These are phyloP conservation scores for Cremastinae sp. DNA, from an alignment of 2,888 invertebrate genomes.

Conservation along the genomic window DNA sequence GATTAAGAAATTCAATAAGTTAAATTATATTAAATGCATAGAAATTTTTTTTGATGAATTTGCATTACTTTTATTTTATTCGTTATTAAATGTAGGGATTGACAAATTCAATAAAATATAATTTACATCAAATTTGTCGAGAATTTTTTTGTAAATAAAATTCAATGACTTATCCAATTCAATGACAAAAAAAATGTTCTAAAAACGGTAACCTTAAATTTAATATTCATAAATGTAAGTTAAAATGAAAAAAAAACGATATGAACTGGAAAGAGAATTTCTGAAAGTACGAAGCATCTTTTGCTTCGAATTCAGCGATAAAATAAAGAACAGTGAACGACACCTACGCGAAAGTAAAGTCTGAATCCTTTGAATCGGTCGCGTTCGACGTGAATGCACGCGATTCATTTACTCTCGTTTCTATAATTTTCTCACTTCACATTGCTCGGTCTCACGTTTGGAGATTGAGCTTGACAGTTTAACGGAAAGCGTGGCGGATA, in stretches of 20 bases:
- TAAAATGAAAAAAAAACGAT: background rate
- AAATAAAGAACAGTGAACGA: conserved; percentile 39
- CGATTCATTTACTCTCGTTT: conserved; percentile 12
- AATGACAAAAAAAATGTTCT: too few species aligned
- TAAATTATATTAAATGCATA: too few species aligned
- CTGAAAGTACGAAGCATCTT: background rate
- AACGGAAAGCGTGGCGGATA: conserved; percentile 44
- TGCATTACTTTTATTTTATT: too few species aligned
- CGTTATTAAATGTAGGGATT: too few species aligned
- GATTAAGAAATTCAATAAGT: too few species aligned
- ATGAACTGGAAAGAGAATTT: background rate
- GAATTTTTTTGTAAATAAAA: too few species aligned
- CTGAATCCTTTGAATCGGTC: conserved; percentile 48
- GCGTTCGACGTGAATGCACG: conserved; percentile 17
- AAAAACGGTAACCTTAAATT: too few species aligned
- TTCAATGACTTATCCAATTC: too few species aligned
- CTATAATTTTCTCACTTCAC: conserved; percentile 52
- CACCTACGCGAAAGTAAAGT: conserved; percentile 17
- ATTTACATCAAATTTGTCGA: too few species aligned
- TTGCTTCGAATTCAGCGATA: conserved; percentile 43
- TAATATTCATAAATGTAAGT: too few species aligned
- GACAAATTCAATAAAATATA: too few species aligned
- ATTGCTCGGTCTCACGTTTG: conserved; percentile 35
- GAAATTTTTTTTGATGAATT: too few species aligned
- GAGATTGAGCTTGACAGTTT: conserved; percentile 52